phyloP scores from a whole-genome alignment of 2,888 invertebrate species.

The Latheticus oryzae region DNA sequence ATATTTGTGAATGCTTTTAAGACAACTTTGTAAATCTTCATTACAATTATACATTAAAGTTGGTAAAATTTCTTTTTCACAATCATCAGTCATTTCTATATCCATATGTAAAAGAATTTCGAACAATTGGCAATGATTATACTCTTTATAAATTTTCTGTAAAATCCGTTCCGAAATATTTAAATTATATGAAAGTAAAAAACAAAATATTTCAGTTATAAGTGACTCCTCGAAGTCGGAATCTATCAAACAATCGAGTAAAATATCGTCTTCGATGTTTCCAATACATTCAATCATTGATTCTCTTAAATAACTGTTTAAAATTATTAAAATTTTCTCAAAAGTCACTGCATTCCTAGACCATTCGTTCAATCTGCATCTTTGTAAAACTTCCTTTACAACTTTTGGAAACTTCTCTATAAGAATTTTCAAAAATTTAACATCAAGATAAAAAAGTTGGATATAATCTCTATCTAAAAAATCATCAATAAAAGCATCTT shows the following conservation, averaged over 20 bases:
- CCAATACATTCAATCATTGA: constrained; percentile 1
- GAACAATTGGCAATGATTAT: constrained; percentile 9
- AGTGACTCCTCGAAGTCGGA: not conserved
- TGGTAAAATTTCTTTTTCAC: not conserved
- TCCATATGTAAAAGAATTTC: constrained; percentile 9
- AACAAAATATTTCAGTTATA: not conserved
- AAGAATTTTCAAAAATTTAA: not conserved
- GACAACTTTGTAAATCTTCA: constrained; percentile 3
- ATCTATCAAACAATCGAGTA: not conserved
- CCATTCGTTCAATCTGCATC: constrained; percentile 1
- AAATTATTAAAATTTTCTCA: constrained; percentile 1
- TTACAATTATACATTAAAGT: constrained; percentile 2
- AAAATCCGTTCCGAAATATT: not conserved
- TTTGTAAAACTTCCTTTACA: not conserved
- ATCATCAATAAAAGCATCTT: not conserved
- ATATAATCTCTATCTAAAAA: not conserved
- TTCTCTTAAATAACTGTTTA: not conserved
- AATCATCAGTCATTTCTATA: not conserved
- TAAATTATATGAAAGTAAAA: constrained; percentile 5
- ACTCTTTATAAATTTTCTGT: constrained; percentile 2
- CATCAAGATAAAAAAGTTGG: not conserved
- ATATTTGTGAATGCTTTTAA: constrained; percentile 2
- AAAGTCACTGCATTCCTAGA: constrained; percentile 1
- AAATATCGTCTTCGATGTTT: not conserved
- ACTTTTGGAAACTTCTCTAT: constrained; percentile 11